Percentiles rank a stretch among this genome's conserved stretches.
These are phyloP conservation scores for Conopomorpha cramerella DNA, from an alignment of 1,140 invertebrate species.

Conservation along the genomic window DNA sequence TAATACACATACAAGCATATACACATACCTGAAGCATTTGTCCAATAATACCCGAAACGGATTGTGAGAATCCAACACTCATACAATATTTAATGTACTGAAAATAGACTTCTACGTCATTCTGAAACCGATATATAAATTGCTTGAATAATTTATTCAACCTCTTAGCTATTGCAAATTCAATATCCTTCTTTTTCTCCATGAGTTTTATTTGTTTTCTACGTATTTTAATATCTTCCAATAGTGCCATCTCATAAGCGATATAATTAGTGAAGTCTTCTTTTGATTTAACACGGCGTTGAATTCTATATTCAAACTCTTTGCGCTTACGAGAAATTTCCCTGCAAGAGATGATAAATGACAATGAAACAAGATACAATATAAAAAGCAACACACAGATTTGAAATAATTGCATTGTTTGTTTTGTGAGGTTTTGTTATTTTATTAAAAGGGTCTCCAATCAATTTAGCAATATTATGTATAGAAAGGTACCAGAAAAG, in stretches of 20 bases:
- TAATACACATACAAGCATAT: neutral
- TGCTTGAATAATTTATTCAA: slow-evolving; percentile 69
- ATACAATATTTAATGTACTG: slow-evolving; percentile 75
- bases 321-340: slow-evolving; percentile 71
- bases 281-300: slow-evolving; percentile 68
- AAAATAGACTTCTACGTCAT: slow-evolving; percentile 72
- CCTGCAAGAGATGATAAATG: too few relatives aligned
- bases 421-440: too few relatives aligned
- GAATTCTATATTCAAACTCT: slow-evolving; percentile 74
- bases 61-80: slow-evolving; percentile 59
- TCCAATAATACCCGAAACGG: slow-evolving; percentile 40
- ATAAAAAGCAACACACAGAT: too few relatives aligned
- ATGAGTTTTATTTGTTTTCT: slow-evolving; percentile 61
- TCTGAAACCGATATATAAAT: slow-evolving; percentile 65
- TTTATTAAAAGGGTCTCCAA: too few relatives aligned
- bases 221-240: slow-evolving; percentile 66
- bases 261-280: slow-evolving; percentile 76
- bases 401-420: too few relatives aligned
- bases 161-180: slow-evolving; percentile 66
- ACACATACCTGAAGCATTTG: slow-evolving; percentile 44
- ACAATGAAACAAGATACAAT: too few relatives aligned
- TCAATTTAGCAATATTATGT: too few relatives aligned
- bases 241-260: slow-evolving; percentile 71
- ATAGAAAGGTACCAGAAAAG: too few relatives aligned
- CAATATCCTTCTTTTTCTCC: slow-evolving; percentile 69